These are phyloP conservation scores for Sitophilus oryzae DNA, from an alignment of 1,140 invertebrate genomes.

Conservation along the genomic window DNA sequence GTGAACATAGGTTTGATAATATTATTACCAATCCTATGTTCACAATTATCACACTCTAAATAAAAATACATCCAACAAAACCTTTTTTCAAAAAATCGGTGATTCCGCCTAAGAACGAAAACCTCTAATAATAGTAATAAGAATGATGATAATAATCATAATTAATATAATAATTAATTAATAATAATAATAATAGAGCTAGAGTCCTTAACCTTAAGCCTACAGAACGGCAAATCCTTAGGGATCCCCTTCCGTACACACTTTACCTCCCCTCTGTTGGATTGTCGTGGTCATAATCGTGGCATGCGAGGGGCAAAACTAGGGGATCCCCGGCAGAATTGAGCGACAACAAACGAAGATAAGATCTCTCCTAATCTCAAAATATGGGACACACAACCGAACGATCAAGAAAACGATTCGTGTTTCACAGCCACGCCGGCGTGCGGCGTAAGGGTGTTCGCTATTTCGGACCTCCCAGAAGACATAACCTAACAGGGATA, in stretches of 20 bases:
- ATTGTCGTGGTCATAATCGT: not conserved
- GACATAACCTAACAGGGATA: too few relatives aligned
- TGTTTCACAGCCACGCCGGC: not conserved
- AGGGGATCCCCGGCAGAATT: not conserved
- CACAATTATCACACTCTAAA: too few relatives aligned
- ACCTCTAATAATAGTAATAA: not conserved
- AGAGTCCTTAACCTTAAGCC: not conserved
- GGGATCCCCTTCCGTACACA: not conserved
- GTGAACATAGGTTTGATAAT: too few relatives aligned
- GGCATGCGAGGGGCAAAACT: not conserved
- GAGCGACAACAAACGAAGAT: not conserved
- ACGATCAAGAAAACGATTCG: constrained; percentile 8
- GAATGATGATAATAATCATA: constrained; percentile 11
- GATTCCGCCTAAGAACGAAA: too few relatives aligned
- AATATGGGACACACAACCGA: not conserved
- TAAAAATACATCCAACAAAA: too few relatives aligned
- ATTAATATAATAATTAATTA: not conserved
- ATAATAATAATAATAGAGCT: not conserved
- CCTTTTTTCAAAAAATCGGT: too few relatives aligned
- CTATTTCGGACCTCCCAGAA: too few relatives aligned
- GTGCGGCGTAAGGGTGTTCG: not conserved
- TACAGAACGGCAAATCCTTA: not conserved
- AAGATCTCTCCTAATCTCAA: not conserved
- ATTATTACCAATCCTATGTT: too few relatives aligned
- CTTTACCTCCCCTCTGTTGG: not conserved